Percentiles rank a stretch among this genome's conserved stretches.
phyloP scores from a whole-genome alignment of 2,113 vertebrate genomes.

The Psammodynastes pulverulentus region DNA sequence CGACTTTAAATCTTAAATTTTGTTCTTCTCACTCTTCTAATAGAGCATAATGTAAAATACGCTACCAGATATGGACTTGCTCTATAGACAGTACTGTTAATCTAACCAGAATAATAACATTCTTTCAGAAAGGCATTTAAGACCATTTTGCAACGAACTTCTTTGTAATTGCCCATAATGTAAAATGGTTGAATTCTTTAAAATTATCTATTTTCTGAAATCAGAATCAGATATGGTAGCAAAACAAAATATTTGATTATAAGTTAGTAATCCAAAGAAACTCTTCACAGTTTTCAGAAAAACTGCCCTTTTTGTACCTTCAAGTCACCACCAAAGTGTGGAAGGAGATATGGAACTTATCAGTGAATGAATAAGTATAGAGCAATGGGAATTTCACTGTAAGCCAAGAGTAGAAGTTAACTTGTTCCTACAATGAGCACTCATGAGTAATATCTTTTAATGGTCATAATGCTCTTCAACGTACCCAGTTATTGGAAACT shows the following conservation, averaged over 20 bases:
- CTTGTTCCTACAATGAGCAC: not conserved
- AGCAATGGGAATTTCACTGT: not conserved
- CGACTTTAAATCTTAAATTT: constrained; percentile 12
- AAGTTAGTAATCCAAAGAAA: not conserved
- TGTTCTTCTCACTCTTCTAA: not conserved
- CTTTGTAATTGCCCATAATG: constrained; percentile 10
- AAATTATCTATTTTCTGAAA: not conserved
- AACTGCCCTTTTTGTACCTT: not conserved
- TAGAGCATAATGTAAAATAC: not conserved
- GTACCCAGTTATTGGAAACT: not conserved
- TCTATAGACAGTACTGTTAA: not conserved
- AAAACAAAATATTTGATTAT: not conserved
- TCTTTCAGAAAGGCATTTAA: not conserved
- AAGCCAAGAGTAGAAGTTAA: not conserved
- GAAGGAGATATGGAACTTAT: not conserved
- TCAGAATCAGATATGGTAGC: not conserved
- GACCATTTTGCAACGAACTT: not conserved
- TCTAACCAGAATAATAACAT: not conserved
- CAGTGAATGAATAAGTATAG: not conserved
- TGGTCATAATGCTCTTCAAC: not conserved
- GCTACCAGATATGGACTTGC: not conserved
- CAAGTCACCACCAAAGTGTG: not conserved
- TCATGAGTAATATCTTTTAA: not conserved
- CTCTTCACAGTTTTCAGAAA: not conserved
- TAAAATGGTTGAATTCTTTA: not conserved